A percentile compares a stretch with the other conserved stretches of the same genome.
These are phyloP conservation scores for Coreoperca whiteheadi DNA, from an alignment of 2,113 vertebrate species.

Conservation along the genomic window DNA sequence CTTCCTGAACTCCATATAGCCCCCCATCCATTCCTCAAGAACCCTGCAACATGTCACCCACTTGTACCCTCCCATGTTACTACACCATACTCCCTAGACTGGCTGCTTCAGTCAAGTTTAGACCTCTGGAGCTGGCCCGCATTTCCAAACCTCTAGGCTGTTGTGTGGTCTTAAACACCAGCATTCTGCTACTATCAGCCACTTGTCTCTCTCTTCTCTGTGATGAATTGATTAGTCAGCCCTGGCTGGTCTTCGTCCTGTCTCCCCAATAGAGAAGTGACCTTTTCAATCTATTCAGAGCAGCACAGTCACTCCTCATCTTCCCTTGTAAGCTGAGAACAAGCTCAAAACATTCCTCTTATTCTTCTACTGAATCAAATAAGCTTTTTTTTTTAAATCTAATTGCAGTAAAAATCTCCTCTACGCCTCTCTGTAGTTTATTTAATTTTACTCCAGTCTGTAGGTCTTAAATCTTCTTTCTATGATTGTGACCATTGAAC, in stretches of 20 bases:
- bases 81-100: too few relatives aligned
- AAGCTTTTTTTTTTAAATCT: neutral
- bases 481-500: neutral
- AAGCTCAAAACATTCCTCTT: neutral
- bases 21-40: neutral
- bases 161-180: neutral
- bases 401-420: neutral
- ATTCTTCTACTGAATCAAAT: neutral
- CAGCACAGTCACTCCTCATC: slow-evolving; percentile 14
- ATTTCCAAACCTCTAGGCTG: slow-evolving; percentile 3
- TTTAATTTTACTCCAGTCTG: neutral
- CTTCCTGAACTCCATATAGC: slow-evolving; percentile 28
- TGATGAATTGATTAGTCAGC: slow-evolving; percentile 30
- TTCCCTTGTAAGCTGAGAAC: neutral
- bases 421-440: neutral
- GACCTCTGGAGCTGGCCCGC: slow-evolving; percentile 17
- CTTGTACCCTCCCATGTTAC: neutral
- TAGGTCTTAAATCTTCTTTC: neutral
- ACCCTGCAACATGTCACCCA: slow-evolving; percentile 9
- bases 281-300: slow-evolving; percentile 39
- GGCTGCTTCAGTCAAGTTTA: slow-evolving; percentile 29
- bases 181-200: slow-evolving; percentile 13
- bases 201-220: slow-evolving; percentile 1
- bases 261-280: slow-evolving; percentile 22
- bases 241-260: slow-evolving; percentile 2